Conservation (phyloP, 2,888 invertebrate species). For the Neoitamus cyanurus region DNA sequence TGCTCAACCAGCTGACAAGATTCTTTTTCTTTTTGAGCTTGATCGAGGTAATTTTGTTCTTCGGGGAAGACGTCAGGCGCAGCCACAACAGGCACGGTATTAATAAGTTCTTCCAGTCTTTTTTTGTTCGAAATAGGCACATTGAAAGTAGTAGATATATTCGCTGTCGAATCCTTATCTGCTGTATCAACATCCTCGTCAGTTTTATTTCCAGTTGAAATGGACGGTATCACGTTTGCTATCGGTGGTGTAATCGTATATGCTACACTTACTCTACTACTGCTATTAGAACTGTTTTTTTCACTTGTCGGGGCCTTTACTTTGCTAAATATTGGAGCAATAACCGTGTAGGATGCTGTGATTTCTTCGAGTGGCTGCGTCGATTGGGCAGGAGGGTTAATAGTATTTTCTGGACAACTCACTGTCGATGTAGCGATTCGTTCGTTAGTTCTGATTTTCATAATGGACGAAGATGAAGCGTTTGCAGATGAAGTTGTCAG, state of each 20-base stretch:
- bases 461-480: conserved; percentile 47
- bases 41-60: neutral
- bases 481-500: conserved; percentile 51
- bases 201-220: conserved; percentile 28
- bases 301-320: conserved; percentile 35
- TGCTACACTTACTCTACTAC: conserved; percentile 60
- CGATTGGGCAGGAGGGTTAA: conserved; percentile 30
- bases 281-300: conserved; percentile 50
- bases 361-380: conserved; percentile 48
- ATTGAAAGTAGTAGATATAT: conserved; percentile 50
- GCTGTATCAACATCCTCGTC: conserved; percentile 19
- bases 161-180: conserved; percentile 8
- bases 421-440: conserved; percentile 53
- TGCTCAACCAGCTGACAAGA: conserved; percentile 9
- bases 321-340: conserved; percentile 48
- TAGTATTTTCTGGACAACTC: conserved; percentile 36
- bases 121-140: conserved; percentile 51
- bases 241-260: conserved; percentile 52
- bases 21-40: neutral
- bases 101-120: conserved; percentile 55
- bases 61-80: neutral
- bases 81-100: conserved; percentile 45
- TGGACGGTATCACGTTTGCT: conserved; percentile 38
- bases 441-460: conserved; percentile 54
- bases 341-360: conserved; percentile 54